These are phyloP conservation scores for Molossus molossus DNA, from an alignment of 2,797 vertebrate genomes.

Conservation along the genomic window DNA sequence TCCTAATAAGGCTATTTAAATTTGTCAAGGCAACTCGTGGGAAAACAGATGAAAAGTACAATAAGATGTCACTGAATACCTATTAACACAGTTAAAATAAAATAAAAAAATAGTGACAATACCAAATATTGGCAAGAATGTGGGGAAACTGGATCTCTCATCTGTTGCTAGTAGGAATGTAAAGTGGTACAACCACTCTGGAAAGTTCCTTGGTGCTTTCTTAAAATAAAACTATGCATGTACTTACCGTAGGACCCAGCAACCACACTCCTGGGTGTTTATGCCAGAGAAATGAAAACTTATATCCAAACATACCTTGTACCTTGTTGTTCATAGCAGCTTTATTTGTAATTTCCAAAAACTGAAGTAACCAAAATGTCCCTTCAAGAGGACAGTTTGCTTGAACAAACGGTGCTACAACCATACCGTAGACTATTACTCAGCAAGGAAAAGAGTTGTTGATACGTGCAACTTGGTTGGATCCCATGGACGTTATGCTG, in stretches of 20 bases:
- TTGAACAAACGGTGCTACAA: not conserved
- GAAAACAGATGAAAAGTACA: not conserved
- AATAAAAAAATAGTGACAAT: not conserved
- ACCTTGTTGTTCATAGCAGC: not conserved
- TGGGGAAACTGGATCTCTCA: not conserved
- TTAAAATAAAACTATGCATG: constrained; percentile 31
- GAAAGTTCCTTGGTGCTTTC: not conserved
- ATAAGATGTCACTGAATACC: not conserved
- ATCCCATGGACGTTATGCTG: not conserved
- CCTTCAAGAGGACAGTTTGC: not conserved
- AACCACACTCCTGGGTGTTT: not conserved
- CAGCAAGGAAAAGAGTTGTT: not conserved
- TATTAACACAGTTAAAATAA: not conserved
- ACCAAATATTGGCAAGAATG: not conserved
- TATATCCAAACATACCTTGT: not conserved
- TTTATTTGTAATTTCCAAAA: constrained; percentile 54
- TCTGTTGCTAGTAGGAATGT: not conserved
- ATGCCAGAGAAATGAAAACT: constrained; percentile 50
- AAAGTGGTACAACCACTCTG: not conserved
- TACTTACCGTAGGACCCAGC: not conserved
- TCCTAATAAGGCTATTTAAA: not conserved
- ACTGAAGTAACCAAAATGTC: not conserved
- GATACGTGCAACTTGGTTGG: not conserved
- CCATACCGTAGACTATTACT: not conserved
- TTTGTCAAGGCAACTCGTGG: not conserved